phyloP scores from a whole-genome alignment of 1,140 invertebrate species.

The Solen grandis region DNA sequence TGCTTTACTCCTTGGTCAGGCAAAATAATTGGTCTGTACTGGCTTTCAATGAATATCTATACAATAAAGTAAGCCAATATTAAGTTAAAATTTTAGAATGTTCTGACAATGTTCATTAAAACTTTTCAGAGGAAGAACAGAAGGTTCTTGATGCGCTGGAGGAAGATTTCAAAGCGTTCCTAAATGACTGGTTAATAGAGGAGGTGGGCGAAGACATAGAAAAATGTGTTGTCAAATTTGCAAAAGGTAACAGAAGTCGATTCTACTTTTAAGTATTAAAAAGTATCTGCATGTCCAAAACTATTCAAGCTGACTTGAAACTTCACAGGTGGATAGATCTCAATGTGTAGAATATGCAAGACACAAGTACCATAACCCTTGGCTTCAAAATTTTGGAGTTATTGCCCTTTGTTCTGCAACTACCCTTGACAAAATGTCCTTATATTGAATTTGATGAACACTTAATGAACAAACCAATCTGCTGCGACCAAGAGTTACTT shows the following conservation, averaged over 20 bases:
- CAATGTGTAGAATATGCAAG: constrained; percentile 44
- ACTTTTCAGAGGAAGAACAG: constrained; percentile 43
- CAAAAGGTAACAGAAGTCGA: constrained; percentile 38
- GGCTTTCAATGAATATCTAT: constrained; percentile 32
- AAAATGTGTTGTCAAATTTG: constrained; percentile 37
- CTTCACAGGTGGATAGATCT: constrained; percentile 43
- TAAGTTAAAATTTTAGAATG: constrained; percentile 41
- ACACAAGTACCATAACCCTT: constrained; percentile 41
- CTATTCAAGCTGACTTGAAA: constrained; percentile 44
- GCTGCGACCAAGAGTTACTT: constrained; percentile 38
- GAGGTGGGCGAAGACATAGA: constrained; percentile 41
- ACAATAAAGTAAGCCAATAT: constrained; percentile 38
- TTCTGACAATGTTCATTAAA: constrained; percentile 43
- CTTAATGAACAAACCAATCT: constrained; percentile 40
- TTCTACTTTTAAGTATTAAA: constrained; percentile 40
- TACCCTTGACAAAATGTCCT: constrained; percentile 43
- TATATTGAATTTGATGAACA: constrained; percentile 42
- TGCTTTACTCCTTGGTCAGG: constrained; percentile 18
- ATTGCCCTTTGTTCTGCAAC: constrained; percentile 41
- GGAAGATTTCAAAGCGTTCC: constrained; percentile 43
- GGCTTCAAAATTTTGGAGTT: constrained; percentile 38
- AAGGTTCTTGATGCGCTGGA: constrained; percentile 43
- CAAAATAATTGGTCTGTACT: constrained; percentile 18
- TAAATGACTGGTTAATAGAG: constrained; percentile 41
- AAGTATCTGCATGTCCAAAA: constrained; percentile 42